These are phyloP conservation scores for Microctenopoma lineatum DNA, from an alignment of 2,797 vertebrate genomes.

Conservation along the genomic window DNA sequence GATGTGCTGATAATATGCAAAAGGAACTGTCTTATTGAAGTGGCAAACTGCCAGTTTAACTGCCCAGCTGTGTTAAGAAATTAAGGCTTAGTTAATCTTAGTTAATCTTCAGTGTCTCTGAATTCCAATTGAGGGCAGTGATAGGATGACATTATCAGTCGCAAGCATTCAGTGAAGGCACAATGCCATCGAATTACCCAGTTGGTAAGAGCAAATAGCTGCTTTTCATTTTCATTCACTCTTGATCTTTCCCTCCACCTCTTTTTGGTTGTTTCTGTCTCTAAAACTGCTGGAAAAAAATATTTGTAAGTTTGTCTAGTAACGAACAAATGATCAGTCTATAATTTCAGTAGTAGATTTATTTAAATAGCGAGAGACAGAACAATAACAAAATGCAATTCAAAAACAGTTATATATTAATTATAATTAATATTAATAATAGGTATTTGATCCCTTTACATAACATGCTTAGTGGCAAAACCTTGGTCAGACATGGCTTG, in stretches of 20 bases:
- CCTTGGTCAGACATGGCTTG: too few relatives aligned
- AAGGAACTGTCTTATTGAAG: constrained; percentile 41
- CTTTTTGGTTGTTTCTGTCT: too few relatives aligned
- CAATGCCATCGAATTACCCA: constrained; percentile 32
- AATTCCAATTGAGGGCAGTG: constrained; percentile 56
- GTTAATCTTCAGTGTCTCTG: constrained; percentile 53
- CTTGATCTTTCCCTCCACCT: background rate
- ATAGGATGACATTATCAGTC: constrained; percentile 57
- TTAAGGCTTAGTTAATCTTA: constrained; percentile 52
- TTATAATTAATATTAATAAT: too few relatives aligned
- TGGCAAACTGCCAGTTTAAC: constrained; percentile 54
- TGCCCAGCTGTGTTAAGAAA: constrained; percentile 50
- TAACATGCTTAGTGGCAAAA: too few relatives aligned
- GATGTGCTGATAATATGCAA: constrained; percentile 56
- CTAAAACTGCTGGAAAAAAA: too few relatives aligned
- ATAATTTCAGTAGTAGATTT: too few relatives aligned
- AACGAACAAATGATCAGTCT: too few relatives aligned
- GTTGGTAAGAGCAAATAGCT: constrained; percentile 10
- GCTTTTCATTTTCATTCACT: constrained; percentile 10
- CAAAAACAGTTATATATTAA: too few relatives aligned
- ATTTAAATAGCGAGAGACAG: too few relatives aligned
- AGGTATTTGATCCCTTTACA: too few relatives aligned
- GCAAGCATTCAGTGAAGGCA: constrained; percentile 32
- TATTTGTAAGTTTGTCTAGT: too few relatives aligned
- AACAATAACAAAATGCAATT: too few relatives aligned